Percentiles rank a stretch among this genome's conserved stretches.
Conservation (phyloP, 2,888 invertebrate genomes). For the Opisthograptis luteolata region DNA sequence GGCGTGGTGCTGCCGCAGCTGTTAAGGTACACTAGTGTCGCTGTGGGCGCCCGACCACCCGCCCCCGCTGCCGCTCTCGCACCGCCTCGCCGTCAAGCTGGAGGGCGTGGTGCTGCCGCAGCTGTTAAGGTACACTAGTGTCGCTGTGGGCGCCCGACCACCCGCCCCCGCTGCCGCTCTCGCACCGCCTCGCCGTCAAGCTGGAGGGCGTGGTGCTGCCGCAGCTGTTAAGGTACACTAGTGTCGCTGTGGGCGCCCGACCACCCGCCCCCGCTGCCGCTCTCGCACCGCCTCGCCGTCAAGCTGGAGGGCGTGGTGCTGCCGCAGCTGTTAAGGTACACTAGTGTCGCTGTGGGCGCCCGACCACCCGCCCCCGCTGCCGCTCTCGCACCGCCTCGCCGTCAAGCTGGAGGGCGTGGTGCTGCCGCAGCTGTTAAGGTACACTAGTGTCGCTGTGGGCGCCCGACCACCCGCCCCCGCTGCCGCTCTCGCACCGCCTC, state of each 20-base stretch:
- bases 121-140: conserved; percentile 34
- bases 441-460: too few relatives aligned
- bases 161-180: conserved; percentile 92
- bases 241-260: conserved; percentile 85
- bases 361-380: too few relatives aligned
- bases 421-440: too few relatives aligned
- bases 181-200: conserved; percentile 94
- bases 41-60: conserved; percentile 89
- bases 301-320: conserved; percentile 96
- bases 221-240: conserved; percentile 49
- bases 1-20: conserved; percentile 90
- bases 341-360: too few relatives aligned
- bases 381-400: too few relatives aligned
- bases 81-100: conserved; percentile 95
- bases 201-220: conserved; percentile 95
- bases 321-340: conserved; percentile 71
- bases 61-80: conserved; percentile 91
- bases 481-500: too few relatives aligned
- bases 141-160: conserved; percentile 87
- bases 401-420: too few relatives aligned
- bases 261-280: conserved; percentile 92
- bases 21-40: conserved; percentile 46
- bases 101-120: conserved; percentile 94
- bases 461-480: too few relatives aligned
- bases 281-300: conserved; percentile 93